phyloP scores from a whole-genome alignment of 2,888 invertebrate species.

The Tuberolachnus salignus region DNA sequence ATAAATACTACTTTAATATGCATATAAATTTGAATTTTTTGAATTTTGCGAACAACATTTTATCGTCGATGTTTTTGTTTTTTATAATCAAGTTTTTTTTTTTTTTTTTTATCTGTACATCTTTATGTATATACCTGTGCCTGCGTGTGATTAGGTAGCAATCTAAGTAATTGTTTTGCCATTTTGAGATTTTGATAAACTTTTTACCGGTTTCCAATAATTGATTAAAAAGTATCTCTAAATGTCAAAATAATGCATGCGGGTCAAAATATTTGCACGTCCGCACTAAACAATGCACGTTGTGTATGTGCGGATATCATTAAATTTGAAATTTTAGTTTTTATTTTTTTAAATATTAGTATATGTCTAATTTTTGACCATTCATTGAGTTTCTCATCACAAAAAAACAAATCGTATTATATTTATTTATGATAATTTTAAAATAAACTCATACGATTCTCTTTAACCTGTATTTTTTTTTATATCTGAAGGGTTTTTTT shows the following conservation, averaged over 20 bases:
- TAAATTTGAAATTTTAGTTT: conserved; percentile 20
- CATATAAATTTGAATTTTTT: not conserved
- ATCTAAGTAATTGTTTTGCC: conserved; percentile 28
- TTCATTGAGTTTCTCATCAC: not conserved
- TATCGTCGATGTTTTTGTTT: not conserved
- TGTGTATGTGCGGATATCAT: conserved; percentile 51
- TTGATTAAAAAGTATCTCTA: conserved; percentile 29
- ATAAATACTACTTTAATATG: too few species aligned
- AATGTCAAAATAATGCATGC: conserved; percentile 50
- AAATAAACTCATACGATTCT: too few species aligned
- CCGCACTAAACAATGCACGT: conserved; percentile 51
- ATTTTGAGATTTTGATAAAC: conserved; percentile 24
- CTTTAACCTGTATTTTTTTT: too few species aligned
- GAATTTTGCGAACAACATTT: not conserved
- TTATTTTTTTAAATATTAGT: not conserved
- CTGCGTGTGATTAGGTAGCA: conserved; percentile 40
- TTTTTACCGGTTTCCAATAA: conserved; percentile 2
- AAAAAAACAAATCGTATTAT: not conserved
- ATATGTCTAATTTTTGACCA: not conserved
- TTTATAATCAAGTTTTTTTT: not conserved
- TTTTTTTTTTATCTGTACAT: conserved; percentile 26
- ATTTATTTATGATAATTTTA: not conserved
- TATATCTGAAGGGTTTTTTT: too few species aligned
- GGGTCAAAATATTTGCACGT: conserved; percentile 47
- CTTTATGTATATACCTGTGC: conserved; percentile 21